A percentile compares a stretch with the other conserved stretches of the same genome.
Conservation (phyloP, 2,797 vertebrate genomes). For the Micropoecilia bifurca region DNA sequence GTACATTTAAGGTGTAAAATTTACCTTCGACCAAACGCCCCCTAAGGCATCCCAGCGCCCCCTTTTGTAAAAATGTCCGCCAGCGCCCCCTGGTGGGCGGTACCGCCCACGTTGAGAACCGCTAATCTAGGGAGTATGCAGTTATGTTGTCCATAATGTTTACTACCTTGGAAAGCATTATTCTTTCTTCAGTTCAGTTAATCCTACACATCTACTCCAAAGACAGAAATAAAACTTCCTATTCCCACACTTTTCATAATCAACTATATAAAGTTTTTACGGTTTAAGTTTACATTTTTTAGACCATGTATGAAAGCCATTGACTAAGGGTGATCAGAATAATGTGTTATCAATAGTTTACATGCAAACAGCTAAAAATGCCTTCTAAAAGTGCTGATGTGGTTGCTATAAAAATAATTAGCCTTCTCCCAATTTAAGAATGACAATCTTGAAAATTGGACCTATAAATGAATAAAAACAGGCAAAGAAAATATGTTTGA, state of each 20-base stretch:
- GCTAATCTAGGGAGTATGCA: neutral
- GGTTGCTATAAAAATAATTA: neutral
- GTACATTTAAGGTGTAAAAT: too few species aligned
- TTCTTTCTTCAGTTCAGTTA: neutral
- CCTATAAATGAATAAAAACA: neutral
- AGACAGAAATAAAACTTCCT: neutral
- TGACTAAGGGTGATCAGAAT: neutral
- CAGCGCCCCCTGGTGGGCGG: too few species aligned
- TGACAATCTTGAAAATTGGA: neutral
- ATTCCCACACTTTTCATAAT: neutral
- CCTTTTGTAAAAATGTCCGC: too few species aligned
- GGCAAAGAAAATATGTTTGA: conserved; percentile 29
- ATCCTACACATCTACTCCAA: neutral
- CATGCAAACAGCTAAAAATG: neutral
- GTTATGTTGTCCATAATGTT: neutral
- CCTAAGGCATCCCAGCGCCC: too few species aligned
- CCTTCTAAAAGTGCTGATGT: neutral
- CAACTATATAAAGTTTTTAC: neutral
- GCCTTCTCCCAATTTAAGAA: neutral
- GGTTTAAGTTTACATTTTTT: neutral
- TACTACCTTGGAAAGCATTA: neutral
- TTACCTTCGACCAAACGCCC: too few species aligned
- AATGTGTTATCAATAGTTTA: neutral
- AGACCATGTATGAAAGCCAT: neutral
- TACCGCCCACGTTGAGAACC: too few species aligned